Evolutionary conservation across 2,888 invertebrate genomes (phyloP).

Genomic region (Parochlus steinenii): DNA sequence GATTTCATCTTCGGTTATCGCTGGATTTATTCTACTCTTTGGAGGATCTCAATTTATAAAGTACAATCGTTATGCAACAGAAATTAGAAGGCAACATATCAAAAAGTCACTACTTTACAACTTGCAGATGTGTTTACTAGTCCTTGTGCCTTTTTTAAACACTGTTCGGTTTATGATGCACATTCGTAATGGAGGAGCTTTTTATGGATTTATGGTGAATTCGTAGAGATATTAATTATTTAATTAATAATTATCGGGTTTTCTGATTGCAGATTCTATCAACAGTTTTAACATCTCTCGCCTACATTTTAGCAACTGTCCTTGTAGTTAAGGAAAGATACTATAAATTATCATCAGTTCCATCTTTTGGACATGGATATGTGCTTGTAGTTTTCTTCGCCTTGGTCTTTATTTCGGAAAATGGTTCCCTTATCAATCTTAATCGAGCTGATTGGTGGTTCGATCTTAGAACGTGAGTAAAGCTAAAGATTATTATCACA

Average conservation of each 20-base stretch:
- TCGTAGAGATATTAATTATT: conserved; percentile 16
- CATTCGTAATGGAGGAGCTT: conserved; percentile 45
- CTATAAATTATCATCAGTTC: conserved; percentile 67
- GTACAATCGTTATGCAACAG: conserved; percentile 69
- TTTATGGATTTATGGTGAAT: conserved; percentile 74
- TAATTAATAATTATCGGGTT: conserved; percentile 16
- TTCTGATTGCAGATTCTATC: conserved; percentile 42
- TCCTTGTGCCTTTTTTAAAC: conserved; percentile 54
- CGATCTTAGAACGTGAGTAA: conserved; percentile 51
- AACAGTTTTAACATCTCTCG: conserved; percentile 41
- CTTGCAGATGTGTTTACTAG: conserved; percentile 56
- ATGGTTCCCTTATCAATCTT: conserved; percentile 72
- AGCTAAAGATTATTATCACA: too few species aligned
- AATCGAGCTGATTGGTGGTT: conserved; percentile 88
- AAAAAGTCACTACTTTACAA: conserved; percentile 50
- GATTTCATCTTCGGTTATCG: conserved; percentile 49
- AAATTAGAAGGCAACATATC: conserved; percentile 40
- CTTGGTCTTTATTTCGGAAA: conserved; percentile 68
- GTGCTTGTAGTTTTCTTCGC: conserved; percentile 84
- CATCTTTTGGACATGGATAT: conserved; percentile 79
- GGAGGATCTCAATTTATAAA: conserved; percentile 64
- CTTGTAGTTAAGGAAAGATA: conserved; percentile 64
- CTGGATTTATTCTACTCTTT: conserved; percentile 59
- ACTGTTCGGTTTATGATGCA: conserved; percentile 51
- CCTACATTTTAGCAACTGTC: conserved; percentile 64